phyloP scores from a whole-genome alignment of 2,888 invertebrate genomes.

The Sminthurides aquaticus region DNA sequence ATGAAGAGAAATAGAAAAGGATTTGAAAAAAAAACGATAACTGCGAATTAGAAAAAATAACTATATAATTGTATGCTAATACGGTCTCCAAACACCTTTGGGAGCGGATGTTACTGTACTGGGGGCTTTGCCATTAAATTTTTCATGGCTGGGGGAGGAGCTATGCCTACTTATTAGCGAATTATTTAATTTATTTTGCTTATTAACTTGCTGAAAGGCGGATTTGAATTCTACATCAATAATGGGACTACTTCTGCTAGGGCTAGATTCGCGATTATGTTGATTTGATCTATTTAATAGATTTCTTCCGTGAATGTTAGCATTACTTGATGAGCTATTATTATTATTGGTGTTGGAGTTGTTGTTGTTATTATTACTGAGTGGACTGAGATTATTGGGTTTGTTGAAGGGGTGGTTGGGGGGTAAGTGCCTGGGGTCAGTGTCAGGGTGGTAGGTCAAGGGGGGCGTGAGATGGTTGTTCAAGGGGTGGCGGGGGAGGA shows the following conservation, averaged over 20 bases:
- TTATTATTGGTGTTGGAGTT: neutral
- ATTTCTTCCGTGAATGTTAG: slow-evolving; percentile 1
- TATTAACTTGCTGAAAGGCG: slow-evolving; percentile 41
- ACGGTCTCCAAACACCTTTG: slow-evolving; percentile 42
- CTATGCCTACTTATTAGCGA: neutral
- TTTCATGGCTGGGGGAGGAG: neutral
- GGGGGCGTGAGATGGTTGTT: neutral
- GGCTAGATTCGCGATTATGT: neutral
- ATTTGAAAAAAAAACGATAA: too few relatives aligned
- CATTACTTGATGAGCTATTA: neutral
- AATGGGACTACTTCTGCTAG: neutral
- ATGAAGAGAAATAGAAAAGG: too few relatives aligned
- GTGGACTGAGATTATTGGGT: neutral
- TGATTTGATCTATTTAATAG: slow-evolving; percentile 10
- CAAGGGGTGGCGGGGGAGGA: neutral
- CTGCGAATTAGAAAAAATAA: too few relatives aligned
- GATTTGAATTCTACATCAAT: slow-evolving; percentile 22
- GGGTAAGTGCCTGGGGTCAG: neutral
- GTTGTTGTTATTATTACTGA: neutral
- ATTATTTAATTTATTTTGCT: slow-evolving; percentile 24
- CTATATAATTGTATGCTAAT: too few relatives aligned
- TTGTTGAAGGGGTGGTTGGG: neutral
- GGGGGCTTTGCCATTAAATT: neutral
- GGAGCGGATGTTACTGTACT: slow-evolving; percentile 35
- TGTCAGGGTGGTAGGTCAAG: neutral